Evolutionary conservation across 2,113 vertebrate genomes (phyloP).

Genomic region (Cololabis saira): DNA sequence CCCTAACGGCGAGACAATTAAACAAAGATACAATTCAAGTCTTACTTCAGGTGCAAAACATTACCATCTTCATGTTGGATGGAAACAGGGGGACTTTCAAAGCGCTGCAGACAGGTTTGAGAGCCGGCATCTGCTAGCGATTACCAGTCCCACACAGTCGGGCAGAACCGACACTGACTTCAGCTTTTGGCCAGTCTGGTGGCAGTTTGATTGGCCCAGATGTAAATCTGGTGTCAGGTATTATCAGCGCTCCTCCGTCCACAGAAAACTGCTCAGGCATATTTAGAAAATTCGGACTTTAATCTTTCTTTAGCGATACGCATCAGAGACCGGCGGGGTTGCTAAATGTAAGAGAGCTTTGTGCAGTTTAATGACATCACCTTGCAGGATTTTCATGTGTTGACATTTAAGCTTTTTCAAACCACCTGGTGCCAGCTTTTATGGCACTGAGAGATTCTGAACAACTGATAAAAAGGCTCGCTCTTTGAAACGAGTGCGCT

Average conservation of each 20-base stretch:
- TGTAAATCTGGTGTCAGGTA: slow-evolving; percentile 44
- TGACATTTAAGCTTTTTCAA: slow-evolving; percentile 5
- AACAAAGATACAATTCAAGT: slow-evolving; percentile 2
- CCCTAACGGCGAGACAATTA: neutral
- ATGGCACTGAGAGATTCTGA: slow-evolving; percentile 1
- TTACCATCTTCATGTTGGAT: neutral
- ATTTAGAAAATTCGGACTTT: slow-evolving; percentile 1
- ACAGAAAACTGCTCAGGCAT: neutral
- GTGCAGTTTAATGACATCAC: slow-evolving; percentile 8
- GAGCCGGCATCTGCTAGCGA: slow-evolving; percentile 49
- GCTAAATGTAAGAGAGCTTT: neutral
- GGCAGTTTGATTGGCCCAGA: slow-evolving; percentile 36
- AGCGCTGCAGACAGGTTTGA: neutral
- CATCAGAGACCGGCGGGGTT: neutral
- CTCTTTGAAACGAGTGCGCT: neutral
- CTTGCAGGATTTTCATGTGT: neutral
- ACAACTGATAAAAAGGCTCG: neutral
- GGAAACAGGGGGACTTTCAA: neutral
- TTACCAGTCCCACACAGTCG: slow-evolving; percentile 44
- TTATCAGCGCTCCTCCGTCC: slow-evolving; percentile 18
- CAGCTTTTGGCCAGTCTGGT: neutral
- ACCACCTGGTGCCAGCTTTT: slow-evolving; percentile 1
- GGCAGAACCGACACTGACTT: slow-evolving; percentile 15
- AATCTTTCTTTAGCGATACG: slow-evolving; percentile 6
- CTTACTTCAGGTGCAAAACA: neutral